Conservation (phyloP, 2,113 vertebrate genomes). For the Esox niger region DNA sequence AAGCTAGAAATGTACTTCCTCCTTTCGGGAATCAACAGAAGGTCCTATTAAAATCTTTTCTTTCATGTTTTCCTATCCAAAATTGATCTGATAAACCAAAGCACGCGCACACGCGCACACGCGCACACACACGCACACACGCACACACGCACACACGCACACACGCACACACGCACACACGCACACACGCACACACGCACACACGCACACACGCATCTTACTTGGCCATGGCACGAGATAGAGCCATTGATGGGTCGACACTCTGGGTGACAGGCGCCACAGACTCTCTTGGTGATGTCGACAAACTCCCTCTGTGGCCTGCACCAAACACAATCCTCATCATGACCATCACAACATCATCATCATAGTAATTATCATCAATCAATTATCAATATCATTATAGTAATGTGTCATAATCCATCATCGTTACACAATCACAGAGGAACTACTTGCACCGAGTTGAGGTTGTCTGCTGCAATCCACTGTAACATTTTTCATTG, state of each 20-base stretch:
- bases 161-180: background rate
- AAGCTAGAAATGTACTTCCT: too few species aligned
- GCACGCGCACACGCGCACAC: too few species aligned
- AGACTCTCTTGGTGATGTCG: conserved; percentile 66
- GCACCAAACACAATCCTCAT: conserved; percentile 23
- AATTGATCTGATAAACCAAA: too few species aligned
- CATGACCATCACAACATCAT: background rate
- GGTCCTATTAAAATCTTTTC: too few species aligned
- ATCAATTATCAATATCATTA: too few species aligned
- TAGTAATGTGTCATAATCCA: too few species aligned
- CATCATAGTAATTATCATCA: background rate
- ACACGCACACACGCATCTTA: conserved; percentile 58
- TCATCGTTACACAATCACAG: too few species aligned
- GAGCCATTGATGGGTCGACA: conserved; percentile 86
- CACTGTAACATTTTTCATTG: too few species aligned
- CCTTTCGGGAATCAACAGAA: too few species aligned
- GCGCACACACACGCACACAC: background rate
- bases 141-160: background rate
- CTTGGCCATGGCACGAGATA: conserved; percentile 82
- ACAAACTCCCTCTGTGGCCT: conserved; percentile 80
- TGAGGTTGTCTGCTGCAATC: too few species aligned
- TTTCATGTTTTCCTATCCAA: too few species aligned
- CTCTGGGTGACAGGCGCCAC: conserved; percentile 84
- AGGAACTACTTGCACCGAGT: too few species aligned
- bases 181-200: background rate